A percentile compares a stretch with the other conserved stretches of the same genome.
phyloP scores from a whole-genome alignment of 2,797 vertebrate species.

The Limosa lapponica region DNA sequence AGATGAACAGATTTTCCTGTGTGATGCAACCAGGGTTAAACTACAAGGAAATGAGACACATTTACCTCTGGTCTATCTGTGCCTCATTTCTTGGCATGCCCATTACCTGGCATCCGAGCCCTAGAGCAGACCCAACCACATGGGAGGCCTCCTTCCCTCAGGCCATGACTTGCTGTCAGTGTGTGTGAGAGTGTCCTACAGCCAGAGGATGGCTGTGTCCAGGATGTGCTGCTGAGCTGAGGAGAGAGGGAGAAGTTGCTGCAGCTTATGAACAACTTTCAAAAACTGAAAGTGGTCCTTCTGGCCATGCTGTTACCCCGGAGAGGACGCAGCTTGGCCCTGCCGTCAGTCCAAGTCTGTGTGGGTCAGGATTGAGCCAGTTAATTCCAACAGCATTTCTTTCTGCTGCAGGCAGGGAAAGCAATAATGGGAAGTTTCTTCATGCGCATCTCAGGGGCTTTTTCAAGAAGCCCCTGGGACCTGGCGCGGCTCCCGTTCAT shows the following conservation, averaged over 20 bases:
- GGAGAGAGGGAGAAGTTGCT: neutral
- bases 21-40: constrained; percentile 1
- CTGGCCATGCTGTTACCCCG: neutral
- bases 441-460: neutral
- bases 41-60: neutral
- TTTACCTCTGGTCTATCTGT: neutral
- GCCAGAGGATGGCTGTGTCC: neutral
- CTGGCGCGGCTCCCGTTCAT: neutral
- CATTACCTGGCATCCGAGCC: neutral
- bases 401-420: neutral
- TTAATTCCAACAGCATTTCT: neutral
- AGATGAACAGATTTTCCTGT: neutral
- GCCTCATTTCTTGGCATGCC: neutral
- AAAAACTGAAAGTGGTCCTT: neutral
- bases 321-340: neutral
- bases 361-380: neutral
- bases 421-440: neutral
- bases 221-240: neutral
- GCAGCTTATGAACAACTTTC: neutral
- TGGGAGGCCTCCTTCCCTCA: neutral
- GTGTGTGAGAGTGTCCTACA: neutral
- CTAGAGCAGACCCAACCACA: neutral
- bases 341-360: neutral
- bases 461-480: neutral
- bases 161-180: neutral